These are phyloP conservation scores for Prunella strophiata DNA, from an alignment of 2,797 vertebrate species.

Conservation along the genomic window DNA sequence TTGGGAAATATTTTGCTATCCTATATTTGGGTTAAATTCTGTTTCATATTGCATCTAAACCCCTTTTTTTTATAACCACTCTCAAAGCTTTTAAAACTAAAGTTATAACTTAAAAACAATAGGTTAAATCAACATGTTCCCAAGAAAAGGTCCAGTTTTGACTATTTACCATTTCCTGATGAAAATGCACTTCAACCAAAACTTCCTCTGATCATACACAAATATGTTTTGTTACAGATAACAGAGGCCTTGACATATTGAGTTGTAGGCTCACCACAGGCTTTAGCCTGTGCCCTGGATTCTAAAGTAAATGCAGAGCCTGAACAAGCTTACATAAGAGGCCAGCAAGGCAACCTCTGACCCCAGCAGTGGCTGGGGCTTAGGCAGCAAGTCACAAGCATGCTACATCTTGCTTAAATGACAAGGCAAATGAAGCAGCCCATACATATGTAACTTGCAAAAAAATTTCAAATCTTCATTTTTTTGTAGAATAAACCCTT, in stretches of 20 bases:
- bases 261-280: background rate
- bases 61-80: background rate
- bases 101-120: background rate
- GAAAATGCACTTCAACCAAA: background rate
- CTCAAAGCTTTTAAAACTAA: background rate
- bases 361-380: background rate
- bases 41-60: background rate
- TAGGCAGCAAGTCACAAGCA: background rate
- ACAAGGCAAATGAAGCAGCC: background rate
- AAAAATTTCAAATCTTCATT: background rate
- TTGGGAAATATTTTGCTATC: background rate
- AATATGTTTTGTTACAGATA: background rate
- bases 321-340: background rate
- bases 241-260: background rate
- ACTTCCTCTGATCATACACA: background rate
- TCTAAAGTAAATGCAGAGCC: constrained; percentile 26
- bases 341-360: background rate
- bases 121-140: background rate
- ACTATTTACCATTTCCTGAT: background rate
- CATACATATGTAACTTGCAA: background rate
- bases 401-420: background rate
- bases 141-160: background rate
- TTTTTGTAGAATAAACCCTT: background rate
- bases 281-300: background rate
- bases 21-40: background rate